Base-by-base conservation (phyloP, 2,797 vertebrate genomes). In the Acestrorhynchus altus region DNA sequence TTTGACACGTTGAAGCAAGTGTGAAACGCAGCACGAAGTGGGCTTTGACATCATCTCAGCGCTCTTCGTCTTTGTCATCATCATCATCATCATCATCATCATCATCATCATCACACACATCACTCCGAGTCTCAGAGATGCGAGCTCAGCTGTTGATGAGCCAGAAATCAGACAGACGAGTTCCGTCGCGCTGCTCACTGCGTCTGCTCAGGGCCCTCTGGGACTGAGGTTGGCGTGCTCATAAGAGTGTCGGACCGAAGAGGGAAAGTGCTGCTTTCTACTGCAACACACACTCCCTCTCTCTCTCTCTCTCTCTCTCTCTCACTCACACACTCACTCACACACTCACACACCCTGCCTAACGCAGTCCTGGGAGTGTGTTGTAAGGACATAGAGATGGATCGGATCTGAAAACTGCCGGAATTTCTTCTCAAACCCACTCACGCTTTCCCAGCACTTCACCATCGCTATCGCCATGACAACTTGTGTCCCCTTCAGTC, bases 401-500 rank as follows among this genome's bases (percentile, higher is more conserved):
- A 71, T 66, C n/a, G 31, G 24, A 79, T 56, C 66, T 70, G 67
- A 76, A 80, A 51, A 72, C 28, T 16, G 9, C 59, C 72, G 4
- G 9, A 54, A 47, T 66, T 47, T 46, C 42, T 71, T 75, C 59
- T 57, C 51, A 4, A 59, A 57, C 12, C 22, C 42, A 67, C 42
- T 71, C 49, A 35, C 16, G 24, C 24, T 68, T 72, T 46, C 59
- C 46, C 44, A 61, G 40, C 65, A 68, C 69, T 70, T 40, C 44
- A n/a, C n/a, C 28, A 59, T 76, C 67, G 72, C 59, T 60, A 47
- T 65, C 42, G 18, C 18, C 28, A 66, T 59, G 16, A 11, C 24
- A 47, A 68, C 15, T 76, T 60, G 65, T 52, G 22, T 76, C 70
- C 51, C 59, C 68, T 75, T 76, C 72, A 57, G 47, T 76, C 11